Base-by-base conservation (phyloP, 1,140 invertebrate genomes). In the Coptotermes formosanus region DNA sequence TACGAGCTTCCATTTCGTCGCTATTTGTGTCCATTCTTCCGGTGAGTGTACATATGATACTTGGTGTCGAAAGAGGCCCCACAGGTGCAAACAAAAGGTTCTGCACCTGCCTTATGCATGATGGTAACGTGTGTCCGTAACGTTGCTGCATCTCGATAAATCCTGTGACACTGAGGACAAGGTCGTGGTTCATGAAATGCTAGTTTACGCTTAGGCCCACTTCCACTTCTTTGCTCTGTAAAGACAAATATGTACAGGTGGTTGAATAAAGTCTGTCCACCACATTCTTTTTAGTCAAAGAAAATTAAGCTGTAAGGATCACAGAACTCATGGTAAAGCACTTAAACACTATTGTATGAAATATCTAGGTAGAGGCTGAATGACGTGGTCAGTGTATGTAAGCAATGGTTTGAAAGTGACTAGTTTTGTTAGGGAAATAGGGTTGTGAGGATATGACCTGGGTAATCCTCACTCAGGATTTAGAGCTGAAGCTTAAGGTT, bases 121-220 rank as follows among this genome's bases (percentile, higher is more conserved):
- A 90, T 90, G 84, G 89, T 88, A 83, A 89, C 89, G 82, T 90
- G 90, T 12, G 89, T 90, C 25, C 90, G 87, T 32, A 90, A 86
- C 16, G 90, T 90, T 75, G 90, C 90, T 38, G 90, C 90, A 88
- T 90, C 90, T 64, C 90, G 87, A 84, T 90, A 90, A 88, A 90
- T 89, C 48, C 89, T 88, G 23, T 87, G 88, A 87, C 90, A 90
- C 59, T 88, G 88, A 19, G 90, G 89, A 86, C 90, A 90, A 19
- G 89, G 90, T 30, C 90, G 88, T 82, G 90, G 90, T 86, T 90
- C 90, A 86, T 90, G 89, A 86, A 90, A 90, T 32, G 90, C 89
- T 43, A 90, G 84, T 32, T 85, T 85, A 12, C 83, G 55, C 21
- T 82, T 45, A 75, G n/a, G 64, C n/a, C 25, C 14, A 14, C n/a